A percentile compares a stretch with the other conserved stretches of the same genome.
These are phyloP conservation scores for Lymantria dispar DNA, from an alignment of 2,888 invertebrate genomes.

Conservation along the genomic window DNA sequence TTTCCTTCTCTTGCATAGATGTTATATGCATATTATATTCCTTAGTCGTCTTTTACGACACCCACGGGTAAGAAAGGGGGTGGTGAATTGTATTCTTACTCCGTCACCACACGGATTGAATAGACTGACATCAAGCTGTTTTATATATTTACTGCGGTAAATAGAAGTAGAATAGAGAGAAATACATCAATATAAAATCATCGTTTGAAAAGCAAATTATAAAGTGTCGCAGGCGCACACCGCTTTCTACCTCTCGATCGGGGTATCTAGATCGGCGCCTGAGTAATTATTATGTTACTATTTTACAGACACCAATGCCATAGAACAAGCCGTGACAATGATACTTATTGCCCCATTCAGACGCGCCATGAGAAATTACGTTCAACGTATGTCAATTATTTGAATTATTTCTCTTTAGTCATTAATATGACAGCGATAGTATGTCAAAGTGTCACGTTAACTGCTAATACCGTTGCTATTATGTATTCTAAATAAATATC, in stretches of 20 bases:
- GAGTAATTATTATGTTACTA: slow-evolving; percentile 51
- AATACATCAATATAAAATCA: background rate
- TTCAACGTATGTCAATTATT: slow-evolving; percentile 5
- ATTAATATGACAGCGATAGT: slow-evolving; percentile 2
- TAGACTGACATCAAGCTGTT: too few species aligned
- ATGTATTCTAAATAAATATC: too few species aligned
- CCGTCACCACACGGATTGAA: too few species aligned
- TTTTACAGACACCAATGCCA: slow-evolving; percentile 53
- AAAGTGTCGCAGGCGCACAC: slow-evolving; percentile 34
- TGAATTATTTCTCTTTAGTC: slow-evolving; percentile 14
- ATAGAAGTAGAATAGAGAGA: too few species aligned
- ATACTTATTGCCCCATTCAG: slow-evolving; percentile 40
- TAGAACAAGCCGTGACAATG: slow-evolving; percentile 46
- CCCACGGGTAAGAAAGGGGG: too few species aligned
- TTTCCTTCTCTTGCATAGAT: too few species aligned
- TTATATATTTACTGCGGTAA: too few species aligned
- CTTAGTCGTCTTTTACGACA: too few species aligned
- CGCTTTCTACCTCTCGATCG: slow-evolving; percentile 58
- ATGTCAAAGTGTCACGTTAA: background rate
- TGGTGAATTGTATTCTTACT: too few species aligned
- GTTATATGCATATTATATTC: too few species aligned
- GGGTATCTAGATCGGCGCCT: slow-evolving; percentile 65
- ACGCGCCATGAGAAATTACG: slow-evolving; percentile 26
- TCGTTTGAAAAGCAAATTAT: slow-evolving; percentile 21
- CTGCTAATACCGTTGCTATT: background rate